A percentile compares a stretch with the other conserved stretches of the same genome.
phyloP scores from a whole-genome alignment of 2,113 vertebrate species.

The Microcebus tavaratra region DNA sequence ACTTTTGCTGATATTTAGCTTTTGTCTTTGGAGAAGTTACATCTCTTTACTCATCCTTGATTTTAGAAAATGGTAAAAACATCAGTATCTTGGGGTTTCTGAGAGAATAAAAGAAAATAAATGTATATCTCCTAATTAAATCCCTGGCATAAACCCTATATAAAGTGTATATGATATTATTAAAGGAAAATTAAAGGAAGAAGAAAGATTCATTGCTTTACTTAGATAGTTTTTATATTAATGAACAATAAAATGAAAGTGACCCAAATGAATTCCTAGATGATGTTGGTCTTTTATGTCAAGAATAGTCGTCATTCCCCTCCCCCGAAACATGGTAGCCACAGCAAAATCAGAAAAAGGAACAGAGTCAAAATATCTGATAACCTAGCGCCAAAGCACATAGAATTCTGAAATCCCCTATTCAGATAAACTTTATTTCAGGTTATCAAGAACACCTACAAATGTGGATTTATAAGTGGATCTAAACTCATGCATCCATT shows the following conservation, averaged over 20 bases:
- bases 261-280: background rate
- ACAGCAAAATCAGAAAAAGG: background rate
- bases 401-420: background rate
- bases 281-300: background rate
- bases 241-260: background rate
- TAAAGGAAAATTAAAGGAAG: background rate
- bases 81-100: background rate
- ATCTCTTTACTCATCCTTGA: background rate
- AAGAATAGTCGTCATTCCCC: background rate
- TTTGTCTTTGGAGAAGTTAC: background rate
- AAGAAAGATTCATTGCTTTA: background rate
- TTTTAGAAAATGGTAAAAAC: background rate
- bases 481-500: background rate
- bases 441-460: background rate
- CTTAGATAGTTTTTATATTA: background rate
- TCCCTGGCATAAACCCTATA: background rate
- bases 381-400: background rate
- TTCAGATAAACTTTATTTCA: background rate
- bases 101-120: constrained; percentile 1
- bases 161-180: background rate
- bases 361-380: constrained; percentile 5
- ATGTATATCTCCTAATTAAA: constrained; percentile 27
- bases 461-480: background rate
- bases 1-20: background rate
- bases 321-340: background rate